A percentile compares a stretch with the other conserved stretches of the same genome.
Conservation (phyloP, 2,888 invertebrate genomes). For the Pinctada fucata region DNA sequence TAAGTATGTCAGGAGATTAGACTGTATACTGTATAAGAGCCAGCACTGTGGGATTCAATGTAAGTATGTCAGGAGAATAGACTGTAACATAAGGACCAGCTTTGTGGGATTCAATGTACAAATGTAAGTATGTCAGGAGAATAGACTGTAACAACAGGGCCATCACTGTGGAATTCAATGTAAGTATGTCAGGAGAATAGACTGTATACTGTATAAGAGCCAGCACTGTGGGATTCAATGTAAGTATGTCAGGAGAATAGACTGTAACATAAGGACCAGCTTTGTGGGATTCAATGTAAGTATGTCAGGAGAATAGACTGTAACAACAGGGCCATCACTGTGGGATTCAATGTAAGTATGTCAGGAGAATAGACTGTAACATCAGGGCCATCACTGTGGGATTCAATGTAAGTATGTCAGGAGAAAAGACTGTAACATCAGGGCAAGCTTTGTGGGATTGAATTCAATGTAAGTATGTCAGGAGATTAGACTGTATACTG, state of each 20-base stretch:
- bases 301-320: constrained; percentile 72
- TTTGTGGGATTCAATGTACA: too few relatives aligned
- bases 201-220: too few relatives aligned
- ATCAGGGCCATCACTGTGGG: too few relatives aligned
- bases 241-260: constrained; percentile 42
- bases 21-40: too few relatives aligned
- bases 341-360: constrained; percentile 71
- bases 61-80: constrained; percentile 43
- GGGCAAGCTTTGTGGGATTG: constrained; percentile 75
- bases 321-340: constrained; percentile 70
- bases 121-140: constrained; percentile 50
- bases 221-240: constrained; percentile 74
- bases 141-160: constrained; percentile 71
- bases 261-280: too few relatives aligned
- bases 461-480: constrained; percentile 62
- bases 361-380: too few relatives aligned
- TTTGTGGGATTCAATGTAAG: constrained; percentile 64
- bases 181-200: constrained; percentile 45
- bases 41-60: constrained; percentile 74
- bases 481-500: neutral
- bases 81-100: too few relatives aligned
- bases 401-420: constrained; percentile 41
- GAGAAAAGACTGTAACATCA: constrained; percentile 68
- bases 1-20: constrained; percentile 45
- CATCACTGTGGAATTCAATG: constrained; percentile 71